These are phyloP conservation scores for Callorhinus ursinus DNA, from an alignment of 2,113 vertebrate genomes.

Conservation along the genomic window DNA sequence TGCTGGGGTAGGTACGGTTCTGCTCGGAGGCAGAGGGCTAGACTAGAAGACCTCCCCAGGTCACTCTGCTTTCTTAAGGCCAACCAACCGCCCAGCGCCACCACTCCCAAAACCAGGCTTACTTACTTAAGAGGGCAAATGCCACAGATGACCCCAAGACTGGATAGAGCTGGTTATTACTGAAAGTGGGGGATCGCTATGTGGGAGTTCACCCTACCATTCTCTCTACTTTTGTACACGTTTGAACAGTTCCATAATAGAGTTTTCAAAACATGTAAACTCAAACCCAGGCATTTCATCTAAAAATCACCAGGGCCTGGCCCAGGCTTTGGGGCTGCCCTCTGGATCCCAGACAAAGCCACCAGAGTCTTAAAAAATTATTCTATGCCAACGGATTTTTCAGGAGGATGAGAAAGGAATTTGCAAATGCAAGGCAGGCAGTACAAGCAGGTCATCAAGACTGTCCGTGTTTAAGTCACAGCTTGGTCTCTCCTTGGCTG, in stretches of 20 bases:
- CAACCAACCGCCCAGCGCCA: not conserved
- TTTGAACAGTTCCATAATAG: not conserved
- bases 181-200: not conserved
- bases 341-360: not conserved
- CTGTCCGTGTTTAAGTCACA: not conserved
- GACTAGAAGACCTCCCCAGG: not conserved
- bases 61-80: not conserved
- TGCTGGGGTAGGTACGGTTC: not conserved
- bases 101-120: not conserved
- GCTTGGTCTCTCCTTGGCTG: not conserved
- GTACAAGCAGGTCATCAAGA: not conserved
- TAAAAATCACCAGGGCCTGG: conserved; percentile 1
- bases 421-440: not conserved
- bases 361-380: not conserved
- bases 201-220: too few species aligned
- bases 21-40: not conserved
- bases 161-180: not conserved
- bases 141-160: not conserved
- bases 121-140: not conserved
- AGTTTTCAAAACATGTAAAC: not conserved
- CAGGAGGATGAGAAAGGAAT: not conserved
- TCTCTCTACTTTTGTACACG: not conserved
- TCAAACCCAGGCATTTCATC: not conserved
- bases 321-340: not conserved
- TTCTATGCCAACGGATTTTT: not conserved